These are phyloP conservation scores for Tetragonisca angustula DNA, from an alignment of 2,888 invertebrate species.

Conservation along the genomic window DNA sequence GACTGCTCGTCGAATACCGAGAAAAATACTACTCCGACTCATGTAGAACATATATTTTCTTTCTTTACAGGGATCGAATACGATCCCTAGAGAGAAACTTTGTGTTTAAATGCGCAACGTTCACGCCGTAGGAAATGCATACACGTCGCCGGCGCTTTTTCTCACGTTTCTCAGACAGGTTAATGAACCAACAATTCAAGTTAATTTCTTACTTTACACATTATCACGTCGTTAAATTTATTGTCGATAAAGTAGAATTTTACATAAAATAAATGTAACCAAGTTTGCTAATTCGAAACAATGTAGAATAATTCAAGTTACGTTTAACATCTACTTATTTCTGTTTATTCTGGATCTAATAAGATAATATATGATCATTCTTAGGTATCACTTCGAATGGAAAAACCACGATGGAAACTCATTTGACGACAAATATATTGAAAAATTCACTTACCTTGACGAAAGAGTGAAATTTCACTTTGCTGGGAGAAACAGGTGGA, in stretches of 20 bases:
- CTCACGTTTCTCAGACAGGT: slow-evolving; percentile 28
- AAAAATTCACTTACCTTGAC: slow-evolving; percentile 80
- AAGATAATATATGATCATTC: not conserved
- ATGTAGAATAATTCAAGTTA: not conserved
- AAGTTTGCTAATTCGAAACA: not conserved
- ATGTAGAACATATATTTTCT: slow-evolving; percentile 44
- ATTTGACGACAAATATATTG: not conserved
- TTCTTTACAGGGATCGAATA: slow-evolving; percentile 54
- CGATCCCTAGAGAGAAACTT: slow-evolving; percentile 45
- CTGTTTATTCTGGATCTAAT: not conserved
- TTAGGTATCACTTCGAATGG: not conserved
- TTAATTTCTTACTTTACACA: not conserved
- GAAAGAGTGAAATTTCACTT: slow-evolving; percentile 83
- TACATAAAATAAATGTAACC: too few relatives aligned
- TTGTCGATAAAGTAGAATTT: not conserved
- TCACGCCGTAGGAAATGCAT: slow-evolving; percentile 25
- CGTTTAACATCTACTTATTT: not conserved
- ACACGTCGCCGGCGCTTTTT: slow-evolving; percentile 27
- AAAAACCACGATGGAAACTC: not conserved
- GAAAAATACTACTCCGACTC: slow-evolving; percentile 39
- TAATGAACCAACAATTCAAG: not conserved
- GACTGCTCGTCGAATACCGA: not conserved
- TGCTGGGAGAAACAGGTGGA: slow-evolving; percentile 83
- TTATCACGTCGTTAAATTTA: not conserved
- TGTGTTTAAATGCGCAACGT: slow-evolving; percentile 32